A percentile compares a stretch with the other conserved stretches of the same genome.
Conservation (phyloP, 2,797 vertebrate genomes). For the Fundulus diaphanus region DNA sequence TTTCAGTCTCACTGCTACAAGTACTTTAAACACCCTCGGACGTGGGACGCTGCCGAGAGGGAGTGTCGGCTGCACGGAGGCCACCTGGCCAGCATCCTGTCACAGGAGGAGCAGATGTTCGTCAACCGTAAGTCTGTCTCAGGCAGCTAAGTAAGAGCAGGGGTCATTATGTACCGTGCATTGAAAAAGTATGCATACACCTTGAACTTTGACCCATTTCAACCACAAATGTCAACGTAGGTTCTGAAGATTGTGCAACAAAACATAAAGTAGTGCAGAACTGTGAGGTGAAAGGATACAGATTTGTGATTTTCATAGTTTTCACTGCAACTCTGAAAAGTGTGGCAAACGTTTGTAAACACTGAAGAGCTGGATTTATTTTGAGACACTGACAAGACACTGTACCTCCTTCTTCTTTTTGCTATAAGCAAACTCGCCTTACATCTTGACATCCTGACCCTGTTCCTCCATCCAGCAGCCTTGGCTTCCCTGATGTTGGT, state of each 20-base stretch:
- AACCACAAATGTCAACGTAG: too few relatives aligned
- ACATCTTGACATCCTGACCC: not conserved
- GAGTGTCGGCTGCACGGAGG: slow-evolving; percentile 94
- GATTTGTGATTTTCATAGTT: too few relatives aligned
- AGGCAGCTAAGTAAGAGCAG: not conserved
- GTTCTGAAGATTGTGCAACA: too few relatives aligned
- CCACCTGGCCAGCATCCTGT: slow-evolving; percentile 91
- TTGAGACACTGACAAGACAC: too few relatives aligned
- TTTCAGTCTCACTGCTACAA: slow-evolving; percentile 97
- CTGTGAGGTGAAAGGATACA: too few relatives aligned
- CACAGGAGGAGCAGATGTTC: slow-evolving; percentile 90
- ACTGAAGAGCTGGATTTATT: too few relatives aligned
- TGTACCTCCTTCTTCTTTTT: too few relatives aligned
- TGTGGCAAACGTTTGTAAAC: too few relatives aligned
- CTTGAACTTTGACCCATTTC: not conserved
- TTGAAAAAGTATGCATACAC: not conserved
- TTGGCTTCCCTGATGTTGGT: not conserved
- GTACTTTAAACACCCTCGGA: slow-evolving; percentile 91
- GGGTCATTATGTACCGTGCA: not conserved
- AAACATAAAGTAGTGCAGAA: too few relatives aligned
- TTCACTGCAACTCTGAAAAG: too few relatives aligned
- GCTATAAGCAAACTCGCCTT: not conserved
- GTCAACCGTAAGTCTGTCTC: slow-evolving; percentile 87
- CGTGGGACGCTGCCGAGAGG: slow-evolving; percentile 93
- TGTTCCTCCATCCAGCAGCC: not conserved